Base-by-base conservation (phyloP, 1,140 invertebrate species). In the Neodiprion virginianus region DNA sequence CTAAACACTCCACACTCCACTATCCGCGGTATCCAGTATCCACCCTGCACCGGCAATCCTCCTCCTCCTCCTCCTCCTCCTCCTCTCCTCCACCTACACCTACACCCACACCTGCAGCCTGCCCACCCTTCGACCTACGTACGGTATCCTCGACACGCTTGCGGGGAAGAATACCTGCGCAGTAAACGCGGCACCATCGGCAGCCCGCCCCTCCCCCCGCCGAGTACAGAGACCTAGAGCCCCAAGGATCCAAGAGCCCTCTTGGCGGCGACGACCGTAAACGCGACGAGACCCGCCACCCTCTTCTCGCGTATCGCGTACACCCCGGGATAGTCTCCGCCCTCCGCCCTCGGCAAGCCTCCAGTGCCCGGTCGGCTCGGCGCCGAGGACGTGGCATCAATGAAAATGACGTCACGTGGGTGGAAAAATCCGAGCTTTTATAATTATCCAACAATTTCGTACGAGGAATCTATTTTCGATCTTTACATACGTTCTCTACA, bases 401-500 rank as follows among this genome's bases (percentile, higher is more conserved):
- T 88, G 86, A 88, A 88, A 87, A 87, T 88, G 85, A 88, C 86
- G 87, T 88, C 87, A 88, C 78, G 77, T 79, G 53, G 28, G 28
- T 3, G 53, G n/a, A 61, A 61, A 61, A 5, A 61, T 61, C 11
- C 53, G 11, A 61, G 11, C 5, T 61, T 61, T 61, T 61, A 5
- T 40, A 61, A 61, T 61, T 61, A 11, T 61, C 53, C 5, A 61
- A 61, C 5, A 61, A 17, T 61, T 61, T 61, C 53, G 53, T 61
- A 3, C 28, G 28, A 7, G 53, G 8, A 61, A 61, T 61, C 5
- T 7, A 61, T 61, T 61, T 61, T 61, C 11, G 1, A 61, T 11
- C 53, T 61, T 12, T 61, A 61, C 8, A 61, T 61, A 61, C 53
- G 11, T 53, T 53, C 8, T 21, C 17, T 21, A 21, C 17, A 21